These are phyloP conservation scores for Cynaeus angustus DNA, from an alignment of 2,888 invertebrate species.

Conservation along the genomic window DNA sequence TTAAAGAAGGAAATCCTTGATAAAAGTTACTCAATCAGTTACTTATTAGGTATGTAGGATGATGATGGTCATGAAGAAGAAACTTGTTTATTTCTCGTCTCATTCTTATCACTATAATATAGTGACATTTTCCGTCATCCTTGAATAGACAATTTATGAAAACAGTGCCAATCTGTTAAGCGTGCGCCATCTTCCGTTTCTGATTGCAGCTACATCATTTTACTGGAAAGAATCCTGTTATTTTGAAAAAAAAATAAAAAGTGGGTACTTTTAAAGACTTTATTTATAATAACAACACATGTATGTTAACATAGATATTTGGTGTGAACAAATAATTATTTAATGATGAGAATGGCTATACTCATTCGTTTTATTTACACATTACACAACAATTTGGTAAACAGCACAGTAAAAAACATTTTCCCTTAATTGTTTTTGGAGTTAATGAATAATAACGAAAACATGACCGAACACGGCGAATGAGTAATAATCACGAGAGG, in stretches of 20 bases:
- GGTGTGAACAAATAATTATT: constrained; percentile 71
- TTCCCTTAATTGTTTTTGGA: constrained; percentile 28
- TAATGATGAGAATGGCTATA: constrained; percentile 66
- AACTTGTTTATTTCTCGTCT: too few relatives aligned
- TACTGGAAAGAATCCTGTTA: background rate
- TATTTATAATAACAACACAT: constrained; percentile 72
- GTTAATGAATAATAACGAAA: constrained; percentile 32
- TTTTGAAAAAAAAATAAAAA: constrained; percentile 13
- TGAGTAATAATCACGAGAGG: constrained; percentile 40
- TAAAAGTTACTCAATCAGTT: too few relatives aligned
- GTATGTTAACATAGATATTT: constrained; percentile 72
- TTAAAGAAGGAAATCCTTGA: too few relatives aligned
- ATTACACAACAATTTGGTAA: constrained; percentile 67
- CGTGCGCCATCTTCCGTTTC: constrained; percentile 13
- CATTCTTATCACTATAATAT: too few relatives aligned
- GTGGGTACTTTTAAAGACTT: constrained; percentile 55
- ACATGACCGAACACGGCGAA: constrained; percentile 57
- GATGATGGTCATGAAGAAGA: too few relatives aligned
- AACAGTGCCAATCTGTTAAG: background rate
- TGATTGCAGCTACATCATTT: background rate
- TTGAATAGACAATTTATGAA: too few relatives aligned
- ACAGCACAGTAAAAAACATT: constrained; percentile 64
- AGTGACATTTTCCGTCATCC: background rate
- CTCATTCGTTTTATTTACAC: constrained; percentile 65
- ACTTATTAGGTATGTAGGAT: too few relatives aligned